Evolutionary conservation across 2,888 invertebrate species (phyloP).

Genomic region (Euclidia mi): DNA sequence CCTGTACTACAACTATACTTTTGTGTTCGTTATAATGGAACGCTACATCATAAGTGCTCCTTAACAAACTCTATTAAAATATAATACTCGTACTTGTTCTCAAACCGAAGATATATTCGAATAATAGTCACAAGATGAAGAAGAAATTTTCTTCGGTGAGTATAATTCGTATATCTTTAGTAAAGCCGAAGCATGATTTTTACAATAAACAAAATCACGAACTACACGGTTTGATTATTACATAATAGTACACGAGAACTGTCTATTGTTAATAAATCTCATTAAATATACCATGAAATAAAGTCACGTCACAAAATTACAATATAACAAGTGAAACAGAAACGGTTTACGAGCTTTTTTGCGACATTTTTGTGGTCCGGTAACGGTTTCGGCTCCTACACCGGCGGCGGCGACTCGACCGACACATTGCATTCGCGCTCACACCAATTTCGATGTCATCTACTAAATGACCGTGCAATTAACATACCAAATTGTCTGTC

Average conservation of each 20-base stretch:
- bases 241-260: slow-evolving; percentile 73
- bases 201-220: slow-evolving; percentile 55
- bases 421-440: slow-evolving; percentile 57
- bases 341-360: slow-evolving; percentile 82
- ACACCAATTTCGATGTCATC: slow-evolving; percentile 34
- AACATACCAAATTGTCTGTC: slow-evolving; percentile 12
- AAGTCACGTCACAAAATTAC: slow-evolving; percentile 81
- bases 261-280: slow-evolving; percentile 69
- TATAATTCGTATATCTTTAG: too few species aligned
- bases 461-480: slow-evolving; percentile 25
- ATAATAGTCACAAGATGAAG: too few species aligned
- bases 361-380: slow-evolving; percentile 80
- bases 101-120: too few species aligned
- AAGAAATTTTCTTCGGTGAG: too few species aligned
- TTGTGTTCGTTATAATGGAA: slow-evolving; percentile 25
- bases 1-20: slow-evolving; percentile 51
- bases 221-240: slow-evolving; percentile 72
- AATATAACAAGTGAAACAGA: slow-evolving; percentile 84
- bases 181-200: slow-evolving; percentile 24
- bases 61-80: not conserved
- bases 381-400: slow-evolving; percentile 81
- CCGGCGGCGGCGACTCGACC: slow-evolving; percentile 48
- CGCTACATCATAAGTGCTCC: slow-evolving; percentile 17
- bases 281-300: slow-evolving; percentile 80
- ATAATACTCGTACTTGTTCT: not conserved